These are phyloP conservation scores for Nothoprocta perdicaria DNA, from an alignment of 2,113 vertebrate species.

Conservation along the genomic window DNA sequence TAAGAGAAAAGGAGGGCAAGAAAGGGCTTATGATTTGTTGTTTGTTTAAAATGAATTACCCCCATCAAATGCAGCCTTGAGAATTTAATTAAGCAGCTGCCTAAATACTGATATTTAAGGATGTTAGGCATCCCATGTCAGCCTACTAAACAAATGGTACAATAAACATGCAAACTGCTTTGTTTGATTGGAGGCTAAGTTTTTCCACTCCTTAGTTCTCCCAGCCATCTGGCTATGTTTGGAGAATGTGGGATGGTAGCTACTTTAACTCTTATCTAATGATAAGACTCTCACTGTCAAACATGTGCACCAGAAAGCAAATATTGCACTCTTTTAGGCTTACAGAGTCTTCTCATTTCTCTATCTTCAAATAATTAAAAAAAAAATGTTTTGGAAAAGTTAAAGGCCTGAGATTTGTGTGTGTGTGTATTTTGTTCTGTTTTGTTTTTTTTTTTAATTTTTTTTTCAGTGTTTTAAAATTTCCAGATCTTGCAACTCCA, in stretches of 20 bases:
- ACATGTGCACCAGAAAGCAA: conserved; percentile 49
- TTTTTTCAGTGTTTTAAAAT: neutral
- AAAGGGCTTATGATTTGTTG: conserved; percentile 56
- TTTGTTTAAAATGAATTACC: conserved; percentile 70
- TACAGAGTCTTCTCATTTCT: conserved; percentile 14
- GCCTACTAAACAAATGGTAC: conserved; percentile 74
- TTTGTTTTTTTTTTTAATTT: neutral
- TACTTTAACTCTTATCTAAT: conserved; percentile 70
- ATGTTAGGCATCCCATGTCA: conserved; percentile 64
- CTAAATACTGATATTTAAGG: conserved; percentile 67
- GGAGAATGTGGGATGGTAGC: conserved; percentile 74
- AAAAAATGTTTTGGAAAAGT: neutral
- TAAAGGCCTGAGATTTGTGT: neutral
- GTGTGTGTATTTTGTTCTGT: too few species aligned
- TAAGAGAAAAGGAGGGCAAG: conserved; percentile 32
- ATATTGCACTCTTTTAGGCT: conserved; percentile 38
- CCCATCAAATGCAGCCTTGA: conserved; percentile 68
- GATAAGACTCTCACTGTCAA: conserved; percentile 72
- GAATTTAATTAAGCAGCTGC: conserved; percentile 77
- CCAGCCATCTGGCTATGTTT: conserved; percentile 76
- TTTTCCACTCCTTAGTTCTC: conserved; percentile 63
- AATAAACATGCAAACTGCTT: conserved; percentile 71
- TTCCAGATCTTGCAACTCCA: neutral
- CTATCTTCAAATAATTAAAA: neutral
- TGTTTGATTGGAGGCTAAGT: conserved; percentile 69